Percentiles rank a stretch among this genome's conserved stretches.
Conservation (phyloP, 2,113 vertebrate genomes). For the Hippocampus abdominalis region DNA sequence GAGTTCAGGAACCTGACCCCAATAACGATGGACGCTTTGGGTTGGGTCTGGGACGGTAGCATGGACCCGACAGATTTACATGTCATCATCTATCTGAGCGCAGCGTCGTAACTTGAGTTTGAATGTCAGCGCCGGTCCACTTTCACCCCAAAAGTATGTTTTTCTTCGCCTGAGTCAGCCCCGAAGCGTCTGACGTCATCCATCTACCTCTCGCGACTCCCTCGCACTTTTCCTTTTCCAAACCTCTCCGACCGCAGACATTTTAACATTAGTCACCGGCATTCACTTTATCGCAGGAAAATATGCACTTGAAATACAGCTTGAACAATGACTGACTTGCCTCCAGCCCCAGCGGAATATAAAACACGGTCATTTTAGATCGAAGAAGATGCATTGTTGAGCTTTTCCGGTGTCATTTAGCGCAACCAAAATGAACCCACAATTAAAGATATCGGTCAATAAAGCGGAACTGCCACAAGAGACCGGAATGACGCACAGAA, state of each 20-base stretch:
- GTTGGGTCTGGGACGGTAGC: constrained; percentile 16
- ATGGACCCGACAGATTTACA: constrained; percentile 29
- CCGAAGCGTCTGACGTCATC: constrained; percentile 26
- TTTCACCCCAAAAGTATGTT: constrained; percentile 8
- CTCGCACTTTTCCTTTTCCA: constrained; percentile 38
- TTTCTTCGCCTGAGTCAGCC: constrained; percentile 30
- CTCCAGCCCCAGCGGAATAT: not conserved
- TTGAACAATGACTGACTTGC: constrained; percentile 20
- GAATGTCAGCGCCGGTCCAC: constrained; percentile 20
- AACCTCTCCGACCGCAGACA: constrained; percentile 29
- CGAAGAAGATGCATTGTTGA: not conserved
- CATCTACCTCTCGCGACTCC: constrained; percentile 23
- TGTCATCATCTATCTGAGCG: constrained; percentile 36
- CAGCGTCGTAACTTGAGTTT: constrained; percentile 12
- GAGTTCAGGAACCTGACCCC: no score
- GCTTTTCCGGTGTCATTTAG: no score
- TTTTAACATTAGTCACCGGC: constrained; percentile 43
- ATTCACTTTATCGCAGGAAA: constrained; percentile 34
- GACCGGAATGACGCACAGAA: constrained; percentile 55
- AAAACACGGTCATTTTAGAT: not conserved
- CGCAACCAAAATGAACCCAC: constrained; percentile 20
- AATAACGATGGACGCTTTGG: not conserved
- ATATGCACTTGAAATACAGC: constrained; percentile 7
- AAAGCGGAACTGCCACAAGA: constrained; percentile 48
- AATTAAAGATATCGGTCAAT: constrained; percentile 51